A percentile compares a stretch with the other conserved stretches of the same genome.
Conservation (phyloP, 1,140 invertebrate species). For the Hetaerina americana region DNA sequence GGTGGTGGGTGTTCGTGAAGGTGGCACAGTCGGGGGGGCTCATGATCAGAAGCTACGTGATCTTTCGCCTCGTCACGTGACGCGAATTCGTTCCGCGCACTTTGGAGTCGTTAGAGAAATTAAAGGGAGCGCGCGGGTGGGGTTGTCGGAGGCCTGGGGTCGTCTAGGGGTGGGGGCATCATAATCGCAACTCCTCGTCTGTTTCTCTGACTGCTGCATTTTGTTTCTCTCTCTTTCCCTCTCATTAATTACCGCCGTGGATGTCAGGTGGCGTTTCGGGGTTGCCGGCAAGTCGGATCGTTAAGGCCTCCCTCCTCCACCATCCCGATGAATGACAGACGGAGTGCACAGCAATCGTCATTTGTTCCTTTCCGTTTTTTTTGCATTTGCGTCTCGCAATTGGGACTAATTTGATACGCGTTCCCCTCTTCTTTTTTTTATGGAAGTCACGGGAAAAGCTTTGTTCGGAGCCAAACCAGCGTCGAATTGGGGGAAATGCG, state of each 20-base stretch:
- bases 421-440: neutral
- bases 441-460: neutral
- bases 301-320: no score
- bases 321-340: neutral
- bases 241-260: neutral
- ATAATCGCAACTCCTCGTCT: neutral
- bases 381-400: neutral
- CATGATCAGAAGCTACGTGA: no score
- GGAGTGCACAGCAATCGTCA: no score
- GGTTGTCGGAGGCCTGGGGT: no score
- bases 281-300: no score
- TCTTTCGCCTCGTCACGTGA: neutral
- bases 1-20: no score
- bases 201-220: no score
- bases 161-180: neutral
- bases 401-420: neutral
- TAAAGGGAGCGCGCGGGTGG: no score
- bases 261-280: neutral
- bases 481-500: neutral
- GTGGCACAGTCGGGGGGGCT: no score
- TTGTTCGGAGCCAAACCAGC: neutral
- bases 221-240: no score
- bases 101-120: no score
- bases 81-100: neutral
- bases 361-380: no score